These are phyloP conservation scores for Tipula helvola DNA, from an alignment of 2,888 invertebrate species.

Conservation along the genomic window DNA sequence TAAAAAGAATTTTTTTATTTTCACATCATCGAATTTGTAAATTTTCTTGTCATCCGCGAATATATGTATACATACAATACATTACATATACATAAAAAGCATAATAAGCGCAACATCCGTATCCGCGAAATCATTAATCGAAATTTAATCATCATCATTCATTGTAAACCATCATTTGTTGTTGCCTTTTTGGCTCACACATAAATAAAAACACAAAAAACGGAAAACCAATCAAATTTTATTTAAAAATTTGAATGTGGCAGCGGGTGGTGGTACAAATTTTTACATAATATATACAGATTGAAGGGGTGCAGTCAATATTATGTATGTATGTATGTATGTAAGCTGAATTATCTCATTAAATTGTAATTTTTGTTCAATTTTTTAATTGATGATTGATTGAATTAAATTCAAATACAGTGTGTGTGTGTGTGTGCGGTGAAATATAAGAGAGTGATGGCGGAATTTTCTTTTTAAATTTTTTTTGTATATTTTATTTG, in stretches of 20 bases:
- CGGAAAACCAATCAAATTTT: background rate
- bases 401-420: background rate
- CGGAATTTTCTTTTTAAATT: background rate
- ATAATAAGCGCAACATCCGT: background rate
- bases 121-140: background rate
- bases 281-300: background rate
- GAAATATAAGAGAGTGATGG: background rate
- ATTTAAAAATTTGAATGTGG: background rate
- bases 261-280: background rate
- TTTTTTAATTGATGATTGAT: conserved; percentile 4
- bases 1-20: background rate
- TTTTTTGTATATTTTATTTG: background rate
- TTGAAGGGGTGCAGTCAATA: background rate
- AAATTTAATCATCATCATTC: background rate
- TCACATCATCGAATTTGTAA: background rate
- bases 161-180: background rate
- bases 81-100: background rate
- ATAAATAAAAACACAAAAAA: background rate
- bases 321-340: background rate
- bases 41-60: background rate
- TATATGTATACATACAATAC: too few species aligned
- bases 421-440: background rate
- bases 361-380: background rate
- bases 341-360: background rate
- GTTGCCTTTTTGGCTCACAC: background rate